Evolutionary conservation across 1,140 invertebrate species (phyloP), one percentile per base, ranked within the genome.

Genomic region (Megalonaias nervosa): DNA sequence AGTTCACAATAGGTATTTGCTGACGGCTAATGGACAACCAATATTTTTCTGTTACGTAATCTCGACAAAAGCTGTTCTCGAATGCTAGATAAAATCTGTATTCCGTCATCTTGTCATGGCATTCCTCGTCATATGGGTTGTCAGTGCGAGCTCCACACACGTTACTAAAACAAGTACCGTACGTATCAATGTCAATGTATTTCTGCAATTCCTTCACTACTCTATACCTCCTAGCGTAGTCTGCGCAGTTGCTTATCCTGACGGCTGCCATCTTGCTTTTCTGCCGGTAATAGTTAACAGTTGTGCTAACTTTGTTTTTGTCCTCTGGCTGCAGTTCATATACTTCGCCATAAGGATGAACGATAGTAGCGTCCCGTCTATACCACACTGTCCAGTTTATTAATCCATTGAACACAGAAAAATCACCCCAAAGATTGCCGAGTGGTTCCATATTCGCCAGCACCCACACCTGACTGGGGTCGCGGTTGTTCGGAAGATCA

Each of bases 71-170:
- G 66, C 85, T 85, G 81, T 91, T 91, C 82, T 91, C 90, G 74
- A 91, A 89, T 14, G 89, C 81, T 57, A 90, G 71, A 68, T 87
- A 99, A 91, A 99, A 99, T 89, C 99, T 99, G 91, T 99, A 99
- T 71, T 97, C 67, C 26, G 73, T 75, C 19, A 83, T 58, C 13
- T 80, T 75, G 26, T 84, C 79, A 23, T 72, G 71, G 72, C 85
- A 85, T 31, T 79, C 79, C 12, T 74, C 80, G 57, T 82, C 83
- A 60, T 73, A 59, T 58, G 64, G 80, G 21, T 72, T 80, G 11
- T 72, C 73, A 59, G 75, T 74, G 56, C 81, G 75, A 4, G 70
- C 59, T 11, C 85, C 84, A 71, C 85, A 88, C 57, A 76, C 77
- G 58, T 82, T 60, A 59, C 79, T 75, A 11, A 77, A 60, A 23